Conservation (phyloP, 2,113 vertebrate genomes). For the Dipodomys ordii region DNA sequence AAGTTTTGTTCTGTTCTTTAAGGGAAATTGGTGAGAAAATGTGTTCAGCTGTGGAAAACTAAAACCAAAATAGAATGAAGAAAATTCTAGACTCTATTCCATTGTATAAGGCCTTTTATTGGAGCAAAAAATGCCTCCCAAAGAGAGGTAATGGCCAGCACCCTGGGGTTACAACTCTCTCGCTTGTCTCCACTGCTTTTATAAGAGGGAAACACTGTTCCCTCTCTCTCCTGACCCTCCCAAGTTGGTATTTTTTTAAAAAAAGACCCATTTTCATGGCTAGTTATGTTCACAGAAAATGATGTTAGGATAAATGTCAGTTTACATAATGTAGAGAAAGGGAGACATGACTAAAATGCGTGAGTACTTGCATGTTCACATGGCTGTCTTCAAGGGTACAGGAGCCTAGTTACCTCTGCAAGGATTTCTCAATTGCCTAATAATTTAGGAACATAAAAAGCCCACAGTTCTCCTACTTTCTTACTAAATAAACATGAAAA, state of each 20-base stretch:
- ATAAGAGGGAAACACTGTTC: neutral
- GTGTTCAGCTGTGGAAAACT: conserved; percentile 22
- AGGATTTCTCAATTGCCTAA: conserved; percentile 45
- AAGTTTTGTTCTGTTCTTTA: neutral
- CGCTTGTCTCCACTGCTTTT: neutral
- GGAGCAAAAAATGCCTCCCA: neutral
- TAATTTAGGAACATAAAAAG: neutral
- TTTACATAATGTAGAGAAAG: neutral
- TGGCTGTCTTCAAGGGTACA: neutral
- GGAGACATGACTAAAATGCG: neutral
- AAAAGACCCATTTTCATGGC: neutral
- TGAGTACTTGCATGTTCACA: neutral
- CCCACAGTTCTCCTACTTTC: neutral
- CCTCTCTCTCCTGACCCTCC: neutral
- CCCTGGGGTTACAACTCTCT: neutral
- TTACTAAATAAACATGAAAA: conserved; percentile 53
- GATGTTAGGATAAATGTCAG: neutral
- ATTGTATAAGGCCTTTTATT: neutral
- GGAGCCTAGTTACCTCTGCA: neutral
- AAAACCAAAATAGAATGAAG: neutral
- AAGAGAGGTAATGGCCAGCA: neutral
- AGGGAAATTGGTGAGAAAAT: neutral
- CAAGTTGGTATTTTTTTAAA: neutral
- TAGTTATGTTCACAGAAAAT: neutral
- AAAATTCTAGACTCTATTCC: conserved; percentile 28